A percentile compares a stretch with the other conserved stretches of the same genome.
Conservation (phyloP, 1,140 invertebrate species). For the Phthorimaea operculella region DNA sequence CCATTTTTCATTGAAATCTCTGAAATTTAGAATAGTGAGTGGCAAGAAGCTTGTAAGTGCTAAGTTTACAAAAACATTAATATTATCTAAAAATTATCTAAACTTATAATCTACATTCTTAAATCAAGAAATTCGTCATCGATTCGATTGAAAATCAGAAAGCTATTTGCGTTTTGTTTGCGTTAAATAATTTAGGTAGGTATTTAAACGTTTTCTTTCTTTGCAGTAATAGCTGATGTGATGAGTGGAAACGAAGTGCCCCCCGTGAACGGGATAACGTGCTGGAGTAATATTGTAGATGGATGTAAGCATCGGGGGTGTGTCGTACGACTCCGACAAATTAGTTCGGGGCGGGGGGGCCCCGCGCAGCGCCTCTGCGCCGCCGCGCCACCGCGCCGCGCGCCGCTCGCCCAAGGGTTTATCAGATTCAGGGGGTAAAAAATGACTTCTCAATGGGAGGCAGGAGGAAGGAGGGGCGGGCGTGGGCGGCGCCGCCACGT, state of each 20-base stretch:
- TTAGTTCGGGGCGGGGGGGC: conserved; percentile 66
- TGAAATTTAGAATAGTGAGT: too few species aligned
- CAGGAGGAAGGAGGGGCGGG: conserved; percentile 34
- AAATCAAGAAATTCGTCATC: too few species aligned
- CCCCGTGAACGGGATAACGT: conserved; percentile 61
- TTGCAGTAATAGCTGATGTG: conserved; percentile 49
- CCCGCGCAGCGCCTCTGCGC: conserved; percentile 24
- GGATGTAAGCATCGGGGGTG: conserved; percentile 66
- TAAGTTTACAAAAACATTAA: too few species aligned
- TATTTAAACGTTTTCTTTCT: conserved; percentile 49
- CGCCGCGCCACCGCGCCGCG: conserved; percentile 14
- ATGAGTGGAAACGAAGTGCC: conserved; percentile 59
- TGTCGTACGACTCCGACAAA: conserved; percentile 66
- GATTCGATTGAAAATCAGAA: too few species aligned
- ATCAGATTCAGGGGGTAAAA: conserved; percentile 66
- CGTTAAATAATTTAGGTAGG: too few species aligned
- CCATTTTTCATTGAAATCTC: too few species aligned
- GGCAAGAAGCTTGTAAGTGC: too few species aligned
- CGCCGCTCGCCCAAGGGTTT: conserved; percentile 38
- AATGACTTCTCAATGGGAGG: conserved; percentile 67
- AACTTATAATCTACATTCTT: too few species aligned
- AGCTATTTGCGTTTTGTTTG: too few species aligned
- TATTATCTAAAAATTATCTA: too few species aligned
- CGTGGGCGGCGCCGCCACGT: conserved; percentile 37
- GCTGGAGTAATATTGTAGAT: conserved; percentile 65